Evolutionary conservation across 2,113 vertebrate species (phyloP), one percentile per base, ranked within the genome.

Genomic region (Etia nguti): DNA sequence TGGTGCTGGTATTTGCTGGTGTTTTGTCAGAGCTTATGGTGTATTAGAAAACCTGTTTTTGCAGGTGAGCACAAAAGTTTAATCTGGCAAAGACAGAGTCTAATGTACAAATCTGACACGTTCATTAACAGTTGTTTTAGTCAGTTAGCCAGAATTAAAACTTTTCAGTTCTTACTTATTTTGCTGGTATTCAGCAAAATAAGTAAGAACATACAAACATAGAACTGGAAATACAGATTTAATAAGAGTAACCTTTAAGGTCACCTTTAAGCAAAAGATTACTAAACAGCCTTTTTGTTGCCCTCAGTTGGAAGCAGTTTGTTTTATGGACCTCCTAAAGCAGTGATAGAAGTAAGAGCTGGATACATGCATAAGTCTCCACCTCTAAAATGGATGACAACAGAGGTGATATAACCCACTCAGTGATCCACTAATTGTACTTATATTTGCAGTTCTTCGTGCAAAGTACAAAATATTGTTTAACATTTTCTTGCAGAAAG

Each of bases 301-400:
- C 43, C 24, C 9, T 38, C 81, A 94, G 88, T 79, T 5, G 18
- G 18, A 26, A 85, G 1, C 13, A 3, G 91, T 2, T 62, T 68
- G 6, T 95, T 96, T 65, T 95, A 95, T 89, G 89, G 1, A 55
- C 34, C n/a, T 34, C 20, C 34, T 5, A 43, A 2, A 11, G 10
- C 1, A 1, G 81, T 79, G 3, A 56, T 5, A 6, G 90, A 94
- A 86, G 15, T 96, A 18, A 91, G 90, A 86, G 1, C 83, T 31
- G 96, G 96, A 87, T 96, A 92, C 34, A 86, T 96, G 38, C 60
- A 36, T 54, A 97, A 97, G 90, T 97, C 96, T 83, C 96, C 96
- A 50, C 95, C 96, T 1, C 5, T 6, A 1, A 90, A 24, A 5
- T 10, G 0, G 6, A n/a, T 94, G 11, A 90, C 36, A 15, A 6